Base-by-base conservation (phyloP, 2,797 vertebrate species). In the Eulemur rubriventer region DNA sequence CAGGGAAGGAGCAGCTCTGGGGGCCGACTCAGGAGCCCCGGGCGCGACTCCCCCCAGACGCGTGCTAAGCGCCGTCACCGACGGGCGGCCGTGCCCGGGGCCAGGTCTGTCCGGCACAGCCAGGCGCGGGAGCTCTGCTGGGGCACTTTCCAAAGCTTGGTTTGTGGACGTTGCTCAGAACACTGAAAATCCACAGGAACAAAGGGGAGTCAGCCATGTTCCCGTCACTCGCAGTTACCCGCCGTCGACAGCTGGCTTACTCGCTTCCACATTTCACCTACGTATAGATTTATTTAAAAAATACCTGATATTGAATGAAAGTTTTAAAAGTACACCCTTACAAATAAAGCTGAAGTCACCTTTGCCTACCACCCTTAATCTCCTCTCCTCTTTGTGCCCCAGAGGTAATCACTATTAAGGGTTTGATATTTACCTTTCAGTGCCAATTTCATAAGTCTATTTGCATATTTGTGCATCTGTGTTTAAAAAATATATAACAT, bases 81-180 rank as follows among this genome's bases (percentile, higher is more conserved):
- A 11, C 10, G 9, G 5, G 0, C 1, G 2, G 76, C 50, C 43
- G 2, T 0, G 0, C 20, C 67, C 1, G 1, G 1, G 10, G 33
- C 69, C 61, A 17, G 18, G 43, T 12, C 67, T 22, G 30, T 46
- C 43, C 0, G 7, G 67, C 72, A 41, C 3, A 46, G 33, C 33
- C 70, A 2, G 2, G 33, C 2, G 10, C 2, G 0, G 3, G 50
- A 6, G 1, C 28, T 8, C 1, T 1, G 26, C 35, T 17, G 59
- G 33, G 28, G 13, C 5, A 2, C 28, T 63, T 33, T n/a, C 17
- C 30, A 35, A 83, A 26, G 24, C 3, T 4, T 16, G 75, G 59
- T 2, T 8, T 14, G n/a, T n/a, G 38, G 0, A 0, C 38, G 9
- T 2, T 20, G 28, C 75, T 87, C 35, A 7, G 28, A 70, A 78